phyloP scores from a whole-genome alignment of 2,113 vertebrate species.

The Bettongia penicillata region DNA sequence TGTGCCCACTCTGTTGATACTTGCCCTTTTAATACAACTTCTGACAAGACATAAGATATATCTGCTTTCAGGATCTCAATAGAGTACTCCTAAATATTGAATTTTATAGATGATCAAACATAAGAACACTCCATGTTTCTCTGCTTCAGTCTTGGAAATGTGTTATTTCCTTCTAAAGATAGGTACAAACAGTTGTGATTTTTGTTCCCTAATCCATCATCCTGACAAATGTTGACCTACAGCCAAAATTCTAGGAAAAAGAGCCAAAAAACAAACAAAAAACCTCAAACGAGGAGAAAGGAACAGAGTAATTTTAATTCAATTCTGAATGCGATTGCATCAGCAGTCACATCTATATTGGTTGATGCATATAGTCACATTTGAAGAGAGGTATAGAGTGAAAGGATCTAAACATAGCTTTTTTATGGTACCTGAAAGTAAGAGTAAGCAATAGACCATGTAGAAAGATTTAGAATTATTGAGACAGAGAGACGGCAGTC shows the following conservation, averaged over 20 bases:
- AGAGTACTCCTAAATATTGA: neutral
- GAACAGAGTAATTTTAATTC: too few relatives aligned
- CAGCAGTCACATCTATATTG: too few relatives aligned
- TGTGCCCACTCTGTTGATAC: neutral
- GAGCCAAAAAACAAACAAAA: fast-evolving
- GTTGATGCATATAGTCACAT: too few relatives aligned
- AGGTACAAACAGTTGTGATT: neutral
- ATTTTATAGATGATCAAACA: too few relatives aligned
- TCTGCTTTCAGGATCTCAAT: neutral
- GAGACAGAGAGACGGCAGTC: neutral
- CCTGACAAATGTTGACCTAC: neutral
- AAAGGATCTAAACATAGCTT: too few relatives aligned
- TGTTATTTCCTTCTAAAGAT: neutral
- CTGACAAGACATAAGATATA: neutral
- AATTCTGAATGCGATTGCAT: too few relatives aligned
- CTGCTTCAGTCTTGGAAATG: neutral
- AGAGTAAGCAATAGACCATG: neutral
- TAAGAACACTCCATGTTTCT: neutral
- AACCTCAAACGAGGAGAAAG: too few relatives aligned
- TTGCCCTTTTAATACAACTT: neutral
- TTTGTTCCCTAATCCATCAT: neutral
- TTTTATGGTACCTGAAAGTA: too few relatives aligned
- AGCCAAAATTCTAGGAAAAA: too few relatives aligned
- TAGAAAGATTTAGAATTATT: neutral
- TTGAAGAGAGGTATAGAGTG: too few relatives aligned